A percentile compares a stretch with the other conserved stretches of the same genome.
These are phyloP conservation scores for Rhagonycha fulva DNA, from an alignment of 2,888 invertebrate species.

Conservation along the genomic window DNA sequence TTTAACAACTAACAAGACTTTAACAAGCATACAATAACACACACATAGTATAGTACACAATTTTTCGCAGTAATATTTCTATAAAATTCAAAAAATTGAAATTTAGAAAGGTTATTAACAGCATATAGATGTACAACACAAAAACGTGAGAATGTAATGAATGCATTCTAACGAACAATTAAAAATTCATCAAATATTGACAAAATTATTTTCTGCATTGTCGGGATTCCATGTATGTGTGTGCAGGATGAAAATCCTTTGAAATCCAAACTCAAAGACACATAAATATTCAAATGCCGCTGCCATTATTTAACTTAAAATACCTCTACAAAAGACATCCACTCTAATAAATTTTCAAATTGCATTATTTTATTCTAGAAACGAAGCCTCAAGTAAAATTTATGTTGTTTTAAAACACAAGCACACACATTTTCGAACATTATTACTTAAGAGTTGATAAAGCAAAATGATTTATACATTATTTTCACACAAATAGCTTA, in stretches of 20 bases:
- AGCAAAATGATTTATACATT: constrained; percentile 16
- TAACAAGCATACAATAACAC: too few relatives aligned
- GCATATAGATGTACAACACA: too few relatives aligned
- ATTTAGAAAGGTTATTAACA: too few relatives aligned
- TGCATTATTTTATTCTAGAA: constrained; percentile 24
- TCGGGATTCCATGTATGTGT: background rate
- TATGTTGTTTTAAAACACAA: constrained; percentile 26
- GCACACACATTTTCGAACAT: constrained; percentile 19
- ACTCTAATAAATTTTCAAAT: constrained; percentile 25
- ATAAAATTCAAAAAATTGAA: too few relatives aligned
- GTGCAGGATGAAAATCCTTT: background rate
- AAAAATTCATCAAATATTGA: background rate
- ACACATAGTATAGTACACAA: too few relatives aligned
- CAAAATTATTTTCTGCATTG: background rate
- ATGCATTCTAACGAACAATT: background rate
- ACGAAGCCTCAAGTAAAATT: constrained; percentile 24
- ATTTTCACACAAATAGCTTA: constrained; percentile 13
- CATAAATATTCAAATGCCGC: constrained; percentile 22
- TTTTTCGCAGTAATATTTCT: too few relatives aligned
- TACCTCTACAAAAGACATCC: constrained; percentile 15
- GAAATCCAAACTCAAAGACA: background rate
- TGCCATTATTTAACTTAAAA: constrained; percentile 18
- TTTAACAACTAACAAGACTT: too few relatives aligned
- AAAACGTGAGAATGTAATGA: background rate
- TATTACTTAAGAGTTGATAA: constrained; percentile 24